Evolutionary conservation across 2,797 vertebrate species (phyloP).

Genomic region (Amphiprion clarkii): DNA sequence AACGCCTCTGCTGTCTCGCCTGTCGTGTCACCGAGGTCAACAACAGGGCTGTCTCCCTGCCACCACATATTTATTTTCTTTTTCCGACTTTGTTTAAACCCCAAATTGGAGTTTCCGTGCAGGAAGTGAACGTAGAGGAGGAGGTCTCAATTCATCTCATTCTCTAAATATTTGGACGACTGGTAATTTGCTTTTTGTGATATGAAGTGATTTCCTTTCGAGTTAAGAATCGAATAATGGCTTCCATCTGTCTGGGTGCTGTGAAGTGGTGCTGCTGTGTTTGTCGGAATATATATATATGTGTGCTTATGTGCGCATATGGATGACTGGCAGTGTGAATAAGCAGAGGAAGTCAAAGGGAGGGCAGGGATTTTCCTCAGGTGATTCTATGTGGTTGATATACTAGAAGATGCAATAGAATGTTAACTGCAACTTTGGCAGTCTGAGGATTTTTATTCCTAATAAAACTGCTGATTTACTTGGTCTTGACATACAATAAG

Average conservation of each 20-base stretch:
- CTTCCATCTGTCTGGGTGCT: slow-evolving; percentile 69
- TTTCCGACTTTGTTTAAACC: slow-evolving; percentile 68
- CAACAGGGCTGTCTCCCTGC: slow-evolving; percentile 29
- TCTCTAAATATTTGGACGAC: slow-evolving; percentile 82
- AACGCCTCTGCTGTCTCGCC: slow-evolving; percentile 40
- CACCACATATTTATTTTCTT: slow-evolving; percentile 67
- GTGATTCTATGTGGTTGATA: background rate
- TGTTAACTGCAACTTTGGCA: too few relatives aligned
- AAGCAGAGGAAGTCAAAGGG: slow-evolving; percentile 31
- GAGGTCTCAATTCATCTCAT: slow-evolving; percentile 57
- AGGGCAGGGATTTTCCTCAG: slow-evolving; percentile 23
- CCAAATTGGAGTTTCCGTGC: slow-evolving; percentile 72
- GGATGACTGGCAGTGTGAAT: slow-evolving; percentile 31
- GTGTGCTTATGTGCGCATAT: slow-evolving; percentile 13
- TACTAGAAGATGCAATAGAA: background rate
- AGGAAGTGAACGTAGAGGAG: slow-evolving; percentile 56
- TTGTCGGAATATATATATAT: slow-evolving; percentile 26
- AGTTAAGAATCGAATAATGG: slow-evolving; percentile 83
- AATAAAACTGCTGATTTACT: slow-evolving; percentile 25
- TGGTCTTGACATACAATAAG: background rate
- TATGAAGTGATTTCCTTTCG: slow-evolving; percentile 78
- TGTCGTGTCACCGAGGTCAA: slow-evolving; percentile 68
- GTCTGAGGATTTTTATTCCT: slow-evolving; percentile 6
- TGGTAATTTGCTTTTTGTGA: slow-evolving; percentile 82
- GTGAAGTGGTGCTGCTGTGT: slow-evolving; percentile 40